Evolutionary conservation across 2,888 invertebrate genomes (phyloP).

Genomic region (Dichetophora obliterata): DNA sequence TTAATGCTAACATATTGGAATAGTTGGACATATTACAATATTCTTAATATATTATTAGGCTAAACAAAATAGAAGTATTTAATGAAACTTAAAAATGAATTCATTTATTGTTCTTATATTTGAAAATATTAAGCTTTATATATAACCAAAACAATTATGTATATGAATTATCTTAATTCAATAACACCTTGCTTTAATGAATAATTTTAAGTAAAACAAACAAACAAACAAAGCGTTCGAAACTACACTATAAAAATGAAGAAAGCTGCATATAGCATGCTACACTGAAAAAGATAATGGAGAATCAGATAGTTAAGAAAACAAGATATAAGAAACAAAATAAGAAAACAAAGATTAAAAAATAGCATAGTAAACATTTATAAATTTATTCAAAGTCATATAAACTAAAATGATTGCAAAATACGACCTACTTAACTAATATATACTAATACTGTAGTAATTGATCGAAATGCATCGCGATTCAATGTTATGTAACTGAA

Average conservation of each 20-base stretch:
- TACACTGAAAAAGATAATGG: slow-evolving; percentile 34
- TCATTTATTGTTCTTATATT: slow-evolving; percentile 49
- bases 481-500: slow-evolving; percentile 18
- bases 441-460: slow-evolving; percentile 16
- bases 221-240: not conserved
- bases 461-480: slow-evolving; percentile 1
- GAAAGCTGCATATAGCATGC: slow-evolving; percentile 11
- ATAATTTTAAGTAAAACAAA: slow-evolving; percentile 1
- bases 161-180: slow-evolving; percentile 15
- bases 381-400: slow-evolving; percentile 4
- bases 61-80: slow-evolving; percentile 8
- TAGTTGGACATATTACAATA: slow-evolving; percentile 19
- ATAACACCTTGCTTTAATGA: slow-evolving; percentile 10
- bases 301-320: slow-evolving; percentile 2
- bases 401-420: not conserved
- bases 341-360: not conserved
- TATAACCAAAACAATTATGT: slow-evolving; percentile 13
- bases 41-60: slow-evolving; percentile 5
- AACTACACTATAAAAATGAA: slow-evolving; percentile 12
- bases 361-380: not conserved
- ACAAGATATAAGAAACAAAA: not conserved
- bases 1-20: slow-evolving; percentile 6
- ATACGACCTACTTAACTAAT: not conserved
- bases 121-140: slow-evolving; percentile 39
- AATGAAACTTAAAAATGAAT: slow-evolving; percentile 25